Conservation (phyloP, 2,797 vertebrate genomes). For the Hirundo rustica region DNA sequence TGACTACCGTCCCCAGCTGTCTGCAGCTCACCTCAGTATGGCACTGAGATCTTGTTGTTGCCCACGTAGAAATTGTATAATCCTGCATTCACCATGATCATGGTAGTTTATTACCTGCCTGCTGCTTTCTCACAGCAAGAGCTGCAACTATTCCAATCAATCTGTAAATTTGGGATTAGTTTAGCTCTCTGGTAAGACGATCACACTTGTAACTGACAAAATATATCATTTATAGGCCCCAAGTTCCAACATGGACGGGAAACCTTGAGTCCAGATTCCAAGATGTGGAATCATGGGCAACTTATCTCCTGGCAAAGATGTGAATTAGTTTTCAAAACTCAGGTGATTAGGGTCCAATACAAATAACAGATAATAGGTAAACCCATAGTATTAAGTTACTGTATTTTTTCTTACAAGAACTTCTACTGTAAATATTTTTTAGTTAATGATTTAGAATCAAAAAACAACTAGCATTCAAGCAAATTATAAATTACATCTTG, state of each 20-base stretch:
- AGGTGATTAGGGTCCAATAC: neutral
- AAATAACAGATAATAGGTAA: neutral
- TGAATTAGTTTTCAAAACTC: neutral
- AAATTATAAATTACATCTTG: neutral
- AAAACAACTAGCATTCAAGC: neutral
- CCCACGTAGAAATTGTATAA: fast-evolving
- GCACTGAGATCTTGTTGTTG: neutral
- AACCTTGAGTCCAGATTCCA: neutral
- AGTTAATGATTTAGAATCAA: neutral
- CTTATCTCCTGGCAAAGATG: neutral
- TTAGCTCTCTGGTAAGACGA: neutral
- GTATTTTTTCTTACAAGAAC: neutral
- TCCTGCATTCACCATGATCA: neutral
- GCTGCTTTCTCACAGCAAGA: neutral
- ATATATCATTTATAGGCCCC: neutral
- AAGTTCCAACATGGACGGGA: neutral
- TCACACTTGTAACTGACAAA: neutral
- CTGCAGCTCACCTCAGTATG: neutral
- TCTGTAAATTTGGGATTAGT: neutral
- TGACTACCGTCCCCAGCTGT: neutral
- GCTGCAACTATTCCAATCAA: neutral
- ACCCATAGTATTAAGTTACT: neutral
- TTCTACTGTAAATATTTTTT: neutral
- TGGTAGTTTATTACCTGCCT: neutral
- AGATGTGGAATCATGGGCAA: neutral